Base-by-base conservation (phyloP, 2,888 invertebrate genomes). In the Lapara coniferarum region DNA sequence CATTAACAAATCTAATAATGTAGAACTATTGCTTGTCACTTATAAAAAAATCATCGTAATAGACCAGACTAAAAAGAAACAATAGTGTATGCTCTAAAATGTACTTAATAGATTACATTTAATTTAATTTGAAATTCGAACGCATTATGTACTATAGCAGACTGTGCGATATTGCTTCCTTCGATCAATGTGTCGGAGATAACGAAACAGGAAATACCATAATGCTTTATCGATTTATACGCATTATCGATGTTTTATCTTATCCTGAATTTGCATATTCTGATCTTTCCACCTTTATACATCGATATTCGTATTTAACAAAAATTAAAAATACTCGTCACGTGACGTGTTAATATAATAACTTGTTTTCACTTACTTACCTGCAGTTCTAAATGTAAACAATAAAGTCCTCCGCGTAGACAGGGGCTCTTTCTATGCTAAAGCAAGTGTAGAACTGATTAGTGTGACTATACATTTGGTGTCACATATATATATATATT, bases 391-490 rank as follows among this genome's bases (percentile, higher is more conserved):
- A 19, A 2, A 14, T 44, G 46, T 12, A 63, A 16, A 13, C 14
- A 19, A 46, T 44, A 16, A n/a, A 14, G 16, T 12, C 13, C 19
- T 53, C 16, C 19, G 55, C 19, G n/a, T 16, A 53, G 8, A 53
- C 30, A 59, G 46, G 59, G 59, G 46, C 46, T 46, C 46, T 46
- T 16, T 19, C 63, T 12, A 2, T 49, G 12, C 46, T 19, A 63
- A 63, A 16, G 49, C 63, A 19, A 7, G 46, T 63, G 46, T 19
- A 19, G 63, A 6, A 59, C 63, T 63, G 63, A 63, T 49, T 19
- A 49, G 6, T 49, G 13, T 63, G 19, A 19, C 6, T 2, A 19
- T 25, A 25, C 25, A 25, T 25, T 25, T 63, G 16, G 46, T 59
- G 16, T 14, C n/a, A 10, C 19, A 13, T 19, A 13, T 6, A 13